Evolutionary conservation across 2,113 vertebrate genomes (phyloP), one percentile per base, ranked within the genome.

Genomic region (Condylura cristata): DNA sequence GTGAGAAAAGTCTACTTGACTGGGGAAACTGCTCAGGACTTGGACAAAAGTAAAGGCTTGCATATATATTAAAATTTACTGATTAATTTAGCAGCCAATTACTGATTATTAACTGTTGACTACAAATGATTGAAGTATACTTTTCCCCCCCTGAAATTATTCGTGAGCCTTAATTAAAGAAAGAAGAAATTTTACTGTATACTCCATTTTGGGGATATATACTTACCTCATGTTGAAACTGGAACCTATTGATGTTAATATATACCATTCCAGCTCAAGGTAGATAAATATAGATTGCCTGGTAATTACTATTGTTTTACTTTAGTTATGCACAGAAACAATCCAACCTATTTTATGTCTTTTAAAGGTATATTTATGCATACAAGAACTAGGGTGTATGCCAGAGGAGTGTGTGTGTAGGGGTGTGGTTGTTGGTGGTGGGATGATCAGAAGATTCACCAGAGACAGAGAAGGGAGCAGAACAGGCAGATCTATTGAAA

Each of bases 131-230:
- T 97, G 70, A 97, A 61, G 10, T 95, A 97, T 97, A 85, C 46
- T 76, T 98, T 97, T 56, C 12, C 12, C 12, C 97, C 97, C 95
- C 98, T 98, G 94, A 94, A 90, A 66, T 96, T 98, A 90, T 94
- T 94, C 98, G 79, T 96, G 13, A 63, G 78, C 91, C 82, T 97
- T 98, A 98, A 98, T 65, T 68, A 97, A 96, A 98, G 95, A 98
- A 96, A 97, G 93, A 97, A 96, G 32, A 98, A 91, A 97, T 97
- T 97, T 98, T 96, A 96, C 92, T 92, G 66, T 86, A 97, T 97
- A 97, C 86, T 97, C 72, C 88, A n/a, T 93, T 30, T 96, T 95
- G 89, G 71, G 93, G 37, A 79, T 96, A 96, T 89, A 83, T 34
- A 93, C 44, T 85, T 78, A 66, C 65, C 78, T 68, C 24, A 88